Percentiles rank a stretch among this genome's conserved stretches.
Conservation (phyloP, 1,140 invertebrate genomes). For the Drosophila simulans region DNA sequence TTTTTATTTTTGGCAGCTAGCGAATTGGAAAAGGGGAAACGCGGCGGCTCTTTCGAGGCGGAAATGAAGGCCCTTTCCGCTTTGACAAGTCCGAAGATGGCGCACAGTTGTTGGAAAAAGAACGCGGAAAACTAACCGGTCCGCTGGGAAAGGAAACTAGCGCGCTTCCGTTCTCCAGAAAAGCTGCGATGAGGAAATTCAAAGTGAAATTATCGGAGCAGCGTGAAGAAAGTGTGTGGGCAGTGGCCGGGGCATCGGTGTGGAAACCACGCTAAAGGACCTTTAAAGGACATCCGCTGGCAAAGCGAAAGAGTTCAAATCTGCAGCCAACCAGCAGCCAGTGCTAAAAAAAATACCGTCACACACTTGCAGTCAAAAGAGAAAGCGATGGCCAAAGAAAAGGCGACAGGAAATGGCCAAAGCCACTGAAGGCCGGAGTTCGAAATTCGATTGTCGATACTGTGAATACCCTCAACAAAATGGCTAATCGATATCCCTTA, state of each 20-base stretch:
- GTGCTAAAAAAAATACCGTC: constrained; percentile 23
- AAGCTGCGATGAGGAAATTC: constrained; percentile 66
- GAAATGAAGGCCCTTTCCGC: constrained; percentile 80
- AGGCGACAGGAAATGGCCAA: constrained; percentile 78
- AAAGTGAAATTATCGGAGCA: constrained; percentile 77
- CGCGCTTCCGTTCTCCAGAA: constrained; percentile 59
- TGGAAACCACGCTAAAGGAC: constrained; percentile 82
- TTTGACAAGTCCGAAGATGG: constrained; percentile 70
- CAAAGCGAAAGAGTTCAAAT: constrained; percentile 77
- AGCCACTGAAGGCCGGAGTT: constrained; percentile 51
- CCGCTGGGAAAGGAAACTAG: constrained; percentile 53
- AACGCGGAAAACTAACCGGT: constrained; percentile 39
- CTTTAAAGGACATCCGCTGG: constrained; percentile 80
- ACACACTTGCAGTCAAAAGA: constrained; percentile 32
- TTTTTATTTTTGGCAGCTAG: constrained; percentile 2
- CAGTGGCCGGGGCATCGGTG: constrained; percentile 47
- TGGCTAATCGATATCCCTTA: not conserved
- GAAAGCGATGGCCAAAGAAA: constrained; percentile 63
- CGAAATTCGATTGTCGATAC: constrained; percentile 3
- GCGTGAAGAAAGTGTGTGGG: constrained; percentile 70
- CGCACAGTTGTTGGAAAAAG: constrained; percentile 1
- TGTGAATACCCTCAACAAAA: constrained; percentile 2
- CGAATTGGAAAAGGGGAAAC: constrained; percentile 7
- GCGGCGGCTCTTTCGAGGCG: constrained; percentile 52
- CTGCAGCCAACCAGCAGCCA: constrained; percentile 22